phyloP scores from a whole-genome alignment of 2,113 vertebrate genomes.

The Cavia porcellus region DNA sequence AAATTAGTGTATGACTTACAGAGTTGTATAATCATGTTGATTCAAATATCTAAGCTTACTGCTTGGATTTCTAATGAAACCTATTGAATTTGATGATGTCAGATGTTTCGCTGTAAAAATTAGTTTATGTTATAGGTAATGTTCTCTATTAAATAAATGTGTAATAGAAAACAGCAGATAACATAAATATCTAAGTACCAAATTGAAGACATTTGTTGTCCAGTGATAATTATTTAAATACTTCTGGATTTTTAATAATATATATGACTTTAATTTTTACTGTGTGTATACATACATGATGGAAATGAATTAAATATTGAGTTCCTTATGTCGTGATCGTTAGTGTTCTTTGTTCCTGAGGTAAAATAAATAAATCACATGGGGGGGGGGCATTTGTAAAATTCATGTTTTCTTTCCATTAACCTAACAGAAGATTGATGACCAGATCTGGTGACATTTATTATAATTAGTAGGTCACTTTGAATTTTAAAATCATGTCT shows the following conservation, averaged over 20 bases:
- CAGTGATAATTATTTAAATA: conserved; percentile 71
- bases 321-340: conserved; percentile 69
- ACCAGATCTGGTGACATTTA: conserved; percentile 46
- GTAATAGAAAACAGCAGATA: conserved; percentile 51
- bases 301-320: conserved; percentile 71
- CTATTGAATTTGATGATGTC: conserved; percentile 68
- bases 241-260: conserved; percentile 43
- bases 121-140: conserved; percentile 73
- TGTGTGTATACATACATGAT: conserved; percentile 61
- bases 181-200: conserved; percentile 60
- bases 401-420: conserved; percentile 71
- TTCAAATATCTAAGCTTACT: conserved; percentile 70
- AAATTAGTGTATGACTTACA: conserved; percentile 54
- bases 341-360: conserved; percentile 68
- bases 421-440: conserved; percentile 17
- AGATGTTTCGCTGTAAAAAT: conserved; percentile 60
- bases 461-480: conserved; percentile 59
- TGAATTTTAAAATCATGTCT: conserved; percentile 74
- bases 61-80: conserved; percentile 70
- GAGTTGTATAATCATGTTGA: conserved; percentile 48
- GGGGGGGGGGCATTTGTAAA: conserved; percentile 56
- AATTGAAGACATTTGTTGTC: conserved; percentile 63
- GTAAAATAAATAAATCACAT: conserved; percentile 64
- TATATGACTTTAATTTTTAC: conserved; percentile 66
- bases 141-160: conserved; percentile 57